Evolutionary conservation across 1,140 invertebrate genomes (phyloP).

Genomic region (Ridgeia piscesae): DNA sequence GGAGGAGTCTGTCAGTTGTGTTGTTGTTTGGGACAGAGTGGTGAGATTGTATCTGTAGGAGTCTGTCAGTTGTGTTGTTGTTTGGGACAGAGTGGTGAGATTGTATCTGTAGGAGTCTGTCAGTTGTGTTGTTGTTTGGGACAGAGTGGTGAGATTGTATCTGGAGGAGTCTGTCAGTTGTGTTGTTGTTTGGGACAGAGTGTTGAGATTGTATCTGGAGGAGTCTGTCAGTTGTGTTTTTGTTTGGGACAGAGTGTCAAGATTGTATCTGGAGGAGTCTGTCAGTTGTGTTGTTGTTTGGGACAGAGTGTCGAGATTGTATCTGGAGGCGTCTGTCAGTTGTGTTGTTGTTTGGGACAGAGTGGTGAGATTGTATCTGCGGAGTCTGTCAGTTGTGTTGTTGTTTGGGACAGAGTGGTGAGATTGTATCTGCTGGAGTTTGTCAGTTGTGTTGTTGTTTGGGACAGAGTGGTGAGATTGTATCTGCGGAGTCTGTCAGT

Average conservation of each 20-base stretch:
- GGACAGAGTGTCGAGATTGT: neutral
- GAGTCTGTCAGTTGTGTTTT: neutral
- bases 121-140: neutral
- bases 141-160: neutral
- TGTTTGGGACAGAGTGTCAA: too few species aligned
- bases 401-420: neutral
- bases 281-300: neutral
- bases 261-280: too few species aligned
- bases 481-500: neutral
- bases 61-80: neutral
- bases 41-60: neutral
- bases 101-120: too few species aligned
- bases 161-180: too few species aligned
- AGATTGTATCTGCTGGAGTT: neutral
- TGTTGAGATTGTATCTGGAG: neutral
- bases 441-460: neutral
- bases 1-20: neutral
- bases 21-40: neutral
- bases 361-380: too few species aligned
- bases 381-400: neutral
- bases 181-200: neutral
- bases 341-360: neutral
- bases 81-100: neutral
- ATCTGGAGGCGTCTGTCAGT: neutral
- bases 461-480: too few species aligned